Conservation (phyloP, 2,113 vertebrate genomes). For the Nothocercus julius region DNA sequence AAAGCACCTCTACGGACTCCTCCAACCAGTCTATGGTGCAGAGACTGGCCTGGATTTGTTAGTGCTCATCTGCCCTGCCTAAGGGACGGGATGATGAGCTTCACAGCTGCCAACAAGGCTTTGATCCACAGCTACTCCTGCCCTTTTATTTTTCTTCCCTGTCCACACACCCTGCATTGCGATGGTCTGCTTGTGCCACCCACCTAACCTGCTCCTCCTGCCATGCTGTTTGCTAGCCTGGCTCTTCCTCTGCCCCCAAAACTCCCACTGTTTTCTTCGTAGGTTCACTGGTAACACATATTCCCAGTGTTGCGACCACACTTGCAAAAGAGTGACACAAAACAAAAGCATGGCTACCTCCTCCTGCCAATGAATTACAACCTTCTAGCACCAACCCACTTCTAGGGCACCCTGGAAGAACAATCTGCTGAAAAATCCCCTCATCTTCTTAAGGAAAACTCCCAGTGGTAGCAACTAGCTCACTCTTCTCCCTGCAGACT, state of each 20-base stretch:
- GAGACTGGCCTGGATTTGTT: neutral
- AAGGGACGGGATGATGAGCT: neutral
- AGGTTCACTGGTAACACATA: neutral
- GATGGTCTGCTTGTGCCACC: neutral
- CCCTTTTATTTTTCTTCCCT: neutral
- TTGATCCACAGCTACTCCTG: neutral
- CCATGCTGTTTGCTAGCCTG: neutral
- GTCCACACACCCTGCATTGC: neutral
- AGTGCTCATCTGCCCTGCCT: neutral
- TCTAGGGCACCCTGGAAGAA: neutral
- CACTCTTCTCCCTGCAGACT: neutral
- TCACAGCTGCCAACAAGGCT: neutral
- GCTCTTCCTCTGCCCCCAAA: neutral
- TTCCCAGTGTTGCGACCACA: neutral
- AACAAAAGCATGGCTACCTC: neutral
- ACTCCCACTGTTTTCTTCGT: neutral
- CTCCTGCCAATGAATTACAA: neutral
- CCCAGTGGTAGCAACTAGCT: neutral
- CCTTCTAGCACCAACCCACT: neutral
- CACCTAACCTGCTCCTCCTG: neutral
- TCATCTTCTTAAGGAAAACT: neutral
- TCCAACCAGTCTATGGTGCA: neutral
- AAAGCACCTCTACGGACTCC: neutral
- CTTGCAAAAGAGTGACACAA: neutral
- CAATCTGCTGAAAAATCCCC: neutral